Evolutionary conservation across 2,888 invertebrate genomes (phyloP).

Genomic region (Onthophagus sagittarius): DNA sequence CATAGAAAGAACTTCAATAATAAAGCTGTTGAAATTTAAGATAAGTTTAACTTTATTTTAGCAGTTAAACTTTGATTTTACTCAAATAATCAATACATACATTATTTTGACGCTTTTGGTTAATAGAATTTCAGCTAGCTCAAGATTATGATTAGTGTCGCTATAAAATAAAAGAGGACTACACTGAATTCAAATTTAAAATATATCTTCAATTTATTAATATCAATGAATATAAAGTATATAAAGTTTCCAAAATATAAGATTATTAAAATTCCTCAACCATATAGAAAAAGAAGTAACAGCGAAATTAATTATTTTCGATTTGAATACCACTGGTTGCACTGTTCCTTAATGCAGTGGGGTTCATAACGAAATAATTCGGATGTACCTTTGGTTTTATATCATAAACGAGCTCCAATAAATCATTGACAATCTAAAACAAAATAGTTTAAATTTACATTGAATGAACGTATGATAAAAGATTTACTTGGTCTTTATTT

Average conservation of each 20-base stretch:
- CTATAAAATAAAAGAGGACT: no score
- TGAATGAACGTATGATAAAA: background rate
- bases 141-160: no score
- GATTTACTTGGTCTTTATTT: constrained; percentile 41
- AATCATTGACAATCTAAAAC: constrained; percentile 42
- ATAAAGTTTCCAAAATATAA: background rate
- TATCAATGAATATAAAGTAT: background rate
- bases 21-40: no score
- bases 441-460: constrained; percentile 10
- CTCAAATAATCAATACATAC: no score
- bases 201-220: background rate
- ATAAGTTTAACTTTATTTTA: no score
- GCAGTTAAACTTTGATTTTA: no score
- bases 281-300: background rate
- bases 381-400: constrained; percentile 42
- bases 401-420: constrained; percentile 39
- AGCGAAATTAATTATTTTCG: constrained; percentile 6
- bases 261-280: background rate
- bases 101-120: no score
- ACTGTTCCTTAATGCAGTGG: background rate
- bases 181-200: background rate
- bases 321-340: background rate
- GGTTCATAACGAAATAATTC: constrained; percentile 39
- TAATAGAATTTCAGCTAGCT: no score
- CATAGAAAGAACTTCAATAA: no score